phyloP scores from a whole-genome alignment of 2,888 invertebrate genomes.

The Erynnis tages region DNA sequence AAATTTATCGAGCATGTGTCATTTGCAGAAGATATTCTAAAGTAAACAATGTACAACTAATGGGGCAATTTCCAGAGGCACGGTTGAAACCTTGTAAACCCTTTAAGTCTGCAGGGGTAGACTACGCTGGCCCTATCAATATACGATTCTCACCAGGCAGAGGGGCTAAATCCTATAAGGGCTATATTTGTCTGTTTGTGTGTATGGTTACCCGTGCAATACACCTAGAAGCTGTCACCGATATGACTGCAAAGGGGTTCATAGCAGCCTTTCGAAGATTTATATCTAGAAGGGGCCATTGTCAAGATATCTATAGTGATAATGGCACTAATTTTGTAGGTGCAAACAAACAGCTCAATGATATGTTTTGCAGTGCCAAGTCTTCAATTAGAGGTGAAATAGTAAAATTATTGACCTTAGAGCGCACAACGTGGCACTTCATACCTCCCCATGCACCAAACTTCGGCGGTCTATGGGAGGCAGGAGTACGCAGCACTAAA shows the following conservation, averaged over 20 bases:
- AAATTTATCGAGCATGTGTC: slow-evolving; percentile 26
- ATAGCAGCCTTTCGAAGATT: slow-evolving; percentile 32
- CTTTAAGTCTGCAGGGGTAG: slow-evolving; percentile 34
- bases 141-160: slow-evolving; percentile 33
- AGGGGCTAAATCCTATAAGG: slow-evolving; percentile 34
- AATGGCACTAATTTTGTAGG: slow-evolving; percentile 36
- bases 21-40: slow-evolving; percentile 28
- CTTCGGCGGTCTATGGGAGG: slow-evolving; percentile 32
- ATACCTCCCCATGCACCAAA: slow-evolving; percentile 32
- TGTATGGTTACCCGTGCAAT: slow-evolving; percentile 34
- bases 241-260: slow-evolving; percentile 37
- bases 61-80: slow-evolving; percentile 33
- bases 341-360: slow-evolving; percentile 23
- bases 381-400: slow-evolving; percentile 24
- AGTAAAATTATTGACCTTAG: slow-evolving; percentile 2
- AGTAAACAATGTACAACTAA: slow-evolving; percentile 16
- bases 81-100: slow-evolving; percentile 32
- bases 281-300: slow-evolving; percentile 25
- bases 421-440: slow-evolving; percentile 28
- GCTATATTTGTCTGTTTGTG: slow-evolving; percentile 35
- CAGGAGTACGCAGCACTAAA: slow-evolving; percentile 26
- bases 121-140: slow-evolving; percentile 33
- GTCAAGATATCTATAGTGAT: slow-evolving; percentile 29
- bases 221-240: slow-evolving; percentile 34
- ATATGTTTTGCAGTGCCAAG: slow-evolving; percentile 20